Percentiles rank a stretch among this genome's conserved stretches.
Evolutionary conservation across 2,113 vertebrate genomes (phyloP).

Genomic region (Pluvialis apricaria): DNA sequence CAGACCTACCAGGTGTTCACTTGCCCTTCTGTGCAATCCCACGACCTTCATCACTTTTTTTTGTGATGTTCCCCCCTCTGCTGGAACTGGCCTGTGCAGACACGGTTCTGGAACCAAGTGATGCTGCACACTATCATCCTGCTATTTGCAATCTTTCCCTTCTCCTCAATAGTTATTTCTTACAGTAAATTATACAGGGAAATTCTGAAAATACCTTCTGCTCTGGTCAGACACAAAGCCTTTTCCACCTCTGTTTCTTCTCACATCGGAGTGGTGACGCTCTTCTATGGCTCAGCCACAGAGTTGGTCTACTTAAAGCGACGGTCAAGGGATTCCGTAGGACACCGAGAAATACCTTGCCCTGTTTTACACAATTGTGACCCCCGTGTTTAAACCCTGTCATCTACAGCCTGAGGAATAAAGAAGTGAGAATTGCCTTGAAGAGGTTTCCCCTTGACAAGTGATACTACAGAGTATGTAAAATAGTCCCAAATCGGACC

Average conservation of each 20-base stretch:
- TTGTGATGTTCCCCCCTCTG: constrained; percentile 13
- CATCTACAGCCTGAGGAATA: background rate
- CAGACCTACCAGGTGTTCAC: background rate
- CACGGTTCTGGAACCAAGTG: background rate
- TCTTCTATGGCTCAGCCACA: background rate
- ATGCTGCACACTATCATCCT: background rate
- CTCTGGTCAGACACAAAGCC: background rate
- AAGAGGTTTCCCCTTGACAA: background rate
- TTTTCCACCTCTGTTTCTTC: background rate
- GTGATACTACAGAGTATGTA: background rate
- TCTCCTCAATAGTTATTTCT: background rate
- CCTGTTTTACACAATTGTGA: background rate
- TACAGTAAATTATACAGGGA: background rate
- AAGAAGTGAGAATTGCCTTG: background rate
- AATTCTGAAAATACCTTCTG: background rate
- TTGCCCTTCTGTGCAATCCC: constrained; percentile 2
- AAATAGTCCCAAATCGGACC: background rate
- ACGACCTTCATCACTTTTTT: constrained; percentile 29
- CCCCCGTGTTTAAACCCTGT: background rate
- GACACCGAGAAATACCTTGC: background rate
- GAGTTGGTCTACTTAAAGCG: background rate
- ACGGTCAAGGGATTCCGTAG: background rate
- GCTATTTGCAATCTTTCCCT: background rate
- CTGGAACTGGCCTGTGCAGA: constrained; percentile 22
- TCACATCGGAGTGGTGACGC: background rate